Evolutionary conservation across 1,140 invertebrate species (phyloP), one percentile per base, ranked within the genome.

Genomic region (Solenopsis invicta): DNA sequence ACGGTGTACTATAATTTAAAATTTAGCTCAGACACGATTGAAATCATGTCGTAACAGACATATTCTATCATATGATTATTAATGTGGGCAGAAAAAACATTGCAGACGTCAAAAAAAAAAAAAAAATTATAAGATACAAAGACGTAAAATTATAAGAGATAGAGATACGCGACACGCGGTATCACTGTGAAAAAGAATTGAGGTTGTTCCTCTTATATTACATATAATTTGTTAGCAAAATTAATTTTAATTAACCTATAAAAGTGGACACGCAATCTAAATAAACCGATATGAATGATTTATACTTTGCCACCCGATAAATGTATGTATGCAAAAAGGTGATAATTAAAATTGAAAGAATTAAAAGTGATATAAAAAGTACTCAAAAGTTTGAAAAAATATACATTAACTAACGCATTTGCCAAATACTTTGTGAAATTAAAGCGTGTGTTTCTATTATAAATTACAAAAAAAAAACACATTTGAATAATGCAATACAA

Each of bases 261-360:
- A 69, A 41, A n/a, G 64, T 48, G 5, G 34, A 56, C 34, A 41
- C 34, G 77, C 56, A 34, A 71, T 34, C 18, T 50, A 52, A 72
- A 71, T 24, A 21, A 41, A 16, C 18, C 16, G 21, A 71, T 45
- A 56, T 13, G 10, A 56, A 29, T 1, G n/a, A 67, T 80, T 67
- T 24, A 34, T 6, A 16, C 24, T 71, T 80, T n/a, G 52, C 21
- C 21, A 5, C 18, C 12, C 0, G 13, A 59, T 8, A 21, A 52
- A 66, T 34, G 24, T 24, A n/a, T 24, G 24, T 13, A 6, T 9
- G 29, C 41, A n/a, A n/a, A 50, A 37, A 48, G 13, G 4, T 80
- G n/a, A 80, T 41, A 48, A 67, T 37, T 69, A 13, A 61, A 8
- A 10, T 77, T 18, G n/a, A 62, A 48, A 48, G 4, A 9, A 54